These are phyloP conservation scores for Oncopeltus fasciatus DNA, from an alignment of 1,140 invertebrate species.

Conservation along the genomic window DNA sequence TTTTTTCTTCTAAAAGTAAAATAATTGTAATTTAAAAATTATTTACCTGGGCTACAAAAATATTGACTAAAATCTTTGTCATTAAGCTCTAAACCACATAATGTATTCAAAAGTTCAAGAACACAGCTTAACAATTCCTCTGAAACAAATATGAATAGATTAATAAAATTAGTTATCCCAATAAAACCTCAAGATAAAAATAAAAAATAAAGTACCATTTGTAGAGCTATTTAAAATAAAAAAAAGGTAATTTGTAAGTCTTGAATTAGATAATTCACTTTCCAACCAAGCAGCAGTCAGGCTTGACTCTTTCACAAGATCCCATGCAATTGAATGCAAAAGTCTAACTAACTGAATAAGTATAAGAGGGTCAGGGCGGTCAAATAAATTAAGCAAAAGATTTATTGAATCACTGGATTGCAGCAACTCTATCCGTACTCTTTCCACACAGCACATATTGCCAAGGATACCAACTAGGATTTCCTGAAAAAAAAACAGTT, in stretches of 20 bases:
- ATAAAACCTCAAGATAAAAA: neutral
- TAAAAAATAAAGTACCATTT: conserved; percentile 35
- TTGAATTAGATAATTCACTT: conserved; percentile 31
- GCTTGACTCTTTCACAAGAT: conserved; percentile 31
- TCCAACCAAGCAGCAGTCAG: conserved; percentile 32
- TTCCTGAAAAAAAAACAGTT: conserved; percentile 36
- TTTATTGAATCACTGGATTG: conserved; percentile 36
- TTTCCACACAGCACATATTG: conserved; percentile 48
- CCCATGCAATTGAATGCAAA: conserved; percentile 38
- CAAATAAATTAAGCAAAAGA: conserved; percentile 32
- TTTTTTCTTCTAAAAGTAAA: no score
- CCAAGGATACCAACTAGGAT: conserved; percentile 55
- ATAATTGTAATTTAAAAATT: neutral
- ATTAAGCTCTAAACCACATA: conserved; percentile 16
- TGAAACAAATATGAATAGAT: conserved; percentile 8
- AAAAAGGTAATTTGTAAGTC: conserved; percentile 38
- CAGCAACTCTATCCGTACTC: conserved; percentile 33
- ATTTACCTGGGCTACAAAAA: conserved; percentile 19
- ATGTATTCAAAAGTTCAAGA: conserved; percentile 21
- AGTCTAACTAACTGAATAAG: conserved; percentile 51
- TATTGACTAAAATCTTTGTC: conserved; percentile 23
- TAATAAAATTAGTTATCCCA: neutral
- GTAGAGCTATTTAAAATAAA: conserved; percentile 53
- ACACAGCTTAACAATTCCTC: conserved; percentile 18
- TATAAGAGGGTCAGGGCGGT: conserved; percentile 3